Percentiles rank a stretch among this genome's conserved stretches.
phyloP scores from a whole-genome alignment of 2,113 vertebrate species.

The Amphilophus citrinellus region DNA sequence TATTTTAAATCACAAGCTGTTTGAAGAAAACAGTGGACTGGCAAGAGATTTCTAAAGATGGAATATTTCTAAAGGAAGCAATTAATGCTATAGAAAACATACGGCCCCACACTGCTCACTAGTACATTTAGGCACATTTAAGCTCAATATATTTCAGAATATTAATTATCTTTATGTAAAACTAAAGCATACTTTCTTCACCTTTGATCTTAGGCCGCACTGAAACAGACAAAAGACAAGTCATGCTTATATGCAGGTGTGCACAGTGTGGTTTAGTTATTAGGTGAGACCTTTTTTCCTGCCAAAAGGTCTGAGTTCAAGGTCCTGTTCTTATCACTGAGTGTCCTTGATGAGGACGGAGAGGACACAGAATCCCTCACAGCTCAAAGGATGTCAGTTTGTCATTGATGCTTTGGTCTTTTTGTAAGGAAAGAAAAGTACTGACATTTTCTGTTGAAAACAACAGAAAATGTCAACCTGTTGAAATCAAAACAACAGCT shows the following conservation, averaged over 20 bases:
- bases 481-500: neutral
- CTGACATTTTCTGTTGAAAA: slow-evolving; percentile 9
- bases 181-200: neutral
- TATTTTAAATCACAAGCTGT: neutral
- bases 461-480: neutral
- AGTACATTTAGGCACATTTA: too few relatives aligned
- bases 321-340: slow-evolving; percentile 22
- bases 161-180: too few relatives aligned
- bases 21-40: neutral
- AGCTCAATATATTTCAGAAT: too few relatives aligned
- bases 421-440: neutral
- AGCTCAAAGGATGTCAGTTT: slow-evolving; percentile 1
- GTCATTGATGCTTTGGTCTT: slow-evolving; percentile 14
- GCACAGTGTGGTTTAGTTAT: neutral
- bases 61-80: neutral
- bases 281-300: neutral
- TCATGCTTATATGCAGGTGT: neutral
- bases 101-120: too few relatives aligned
- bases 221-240: neutral
- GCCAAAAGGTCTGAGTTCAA: slow-evolving; percentile 29
- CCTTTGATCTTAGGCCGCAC: neutral
- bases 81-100: neutral
- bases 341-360: slow-evolving; percentile 38
- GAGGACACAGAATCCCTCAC: neutral
- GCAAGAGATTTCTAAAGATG: neutral